These are phyloP conservation scores for Octomys mimax DNA, from an alignment of 2,797 vertebrate species.

Conservation along the genomic window DNA sequence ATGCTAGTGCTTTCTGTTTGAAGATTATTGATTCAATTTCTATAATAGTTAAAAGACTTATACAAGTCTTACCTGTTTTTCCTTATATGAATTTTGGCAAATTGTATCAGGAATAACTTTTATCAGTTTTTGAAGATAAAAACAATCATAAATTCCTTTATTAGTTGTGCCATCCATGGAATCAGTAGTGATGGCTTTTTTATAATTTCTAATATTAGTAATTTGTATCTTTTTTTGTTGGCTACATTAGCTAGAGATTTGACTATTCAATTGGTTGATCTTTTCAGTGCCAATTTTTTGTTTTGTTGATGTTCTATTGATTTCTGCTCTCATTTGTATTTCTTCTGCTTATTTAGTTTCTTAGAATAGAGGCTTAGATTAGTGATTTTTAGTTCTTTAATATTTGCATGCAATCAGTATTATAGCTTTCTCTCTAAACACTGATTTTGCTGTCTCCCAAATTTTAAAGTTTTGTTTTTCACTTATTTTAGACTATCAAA, in stretches of 20 bases:
- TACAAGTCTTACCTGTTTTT: not conserved
- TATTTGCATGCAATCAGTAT: not conserved
- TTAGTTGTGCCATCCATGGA: not conserved
- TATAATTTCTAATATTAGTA: constrained; percentile 21
- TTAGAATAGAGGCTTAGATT: constrained; percentile 27
- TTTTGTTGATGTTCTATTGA: not conserved
- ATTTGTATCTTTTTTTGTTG: not conserved
- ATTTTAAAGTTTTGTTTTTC: constrained; percentile 53
- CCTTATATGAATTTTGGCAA: not conserved
- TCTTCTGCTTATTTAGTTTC: constrained; percentile 20
- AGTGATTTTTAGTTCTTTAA: constrained; percentile 36
- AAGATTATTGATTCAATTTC: not conserved
- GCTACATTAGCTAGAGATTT: constrained; percentile 1
- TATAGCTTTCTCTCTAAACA: not conserved
- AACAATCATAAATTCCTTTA: not conserved
- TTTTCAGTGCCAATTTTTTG: not conserved
- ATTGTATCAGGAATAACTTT: constrained; percentile 6
- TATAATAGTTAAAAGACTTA: not conserved
- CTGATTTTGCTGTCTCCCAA: not conserved
- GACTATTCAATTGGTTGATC: not conserved
- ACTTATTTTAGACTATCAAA: constrained; percentile 46
- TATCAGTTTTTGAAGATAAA: constrained; percentile 28
- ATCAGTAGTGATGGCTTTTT: not conserved
- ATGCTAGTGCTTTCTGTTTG: not conserved
- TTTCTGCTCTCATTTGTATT: not conserved